Base-by-base conservation (phyloP, 2,797 vertebrate species). In the Loriculus beryllinus region DNA sequence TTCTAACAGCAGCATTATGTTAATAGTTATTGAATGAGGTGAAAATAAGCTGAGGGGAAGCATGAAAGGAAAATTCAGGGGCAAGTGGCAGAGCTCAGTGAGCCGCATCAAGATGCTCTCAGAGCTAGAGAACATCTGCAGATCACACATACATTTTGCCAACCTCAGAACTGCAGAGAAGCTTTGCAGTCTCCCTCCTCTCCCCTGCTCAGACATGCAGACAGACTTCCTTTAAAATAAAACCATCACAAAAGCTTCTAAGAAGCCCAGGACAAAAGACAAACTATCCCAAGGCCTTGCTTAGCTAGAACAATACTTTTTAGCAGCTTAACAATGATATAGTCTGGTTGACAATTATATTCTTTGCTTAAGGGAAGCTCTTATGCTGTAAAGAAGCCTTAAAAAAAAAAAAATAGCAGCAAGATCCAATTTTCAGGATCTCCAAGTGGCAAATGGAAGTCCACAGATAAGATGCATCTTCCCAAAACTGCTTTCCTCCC, bases 21-120 rank as follows among this genome's bases (percentile, higher is more conserved):
- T 95, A 95, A 96, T 86, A 92, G 86, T 84, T 92, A 92, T 84
- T 86, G 85, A 93, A 95, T 82, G 88, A 95, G 56, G 51, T 84
- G 83, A 88, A 93, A 95, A 95, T 90, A 96, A 95, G 71, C 83
- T 90, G 75, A 92, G 51, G 25, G 40, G 74, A 95, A 93, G 63
- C 78, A 80, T 51, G 74, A 79, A 68, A 88, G 60, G 78, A 79
- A 94, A 96, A 95, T 88, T 91, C 69, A 95, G 93, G 76, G 79
- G 62, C 74, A 93, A 95, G 75, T 75, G 75, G 79, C 64, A 77
- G 52, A 81, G 67, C 67, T 74, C 71, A 82, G 77, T 83, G 83
- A 76, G 82, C 70, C 13, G 9, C 65, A 76, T 92, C 71, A 95
- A 91, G 92, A 90, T 92, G 37, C 48, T 90, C 56, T 47, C 76